phyloP scores from a whole-genome alignment of 2,888 invertebrate species.

The Nymphalis polychloros region DNA sequence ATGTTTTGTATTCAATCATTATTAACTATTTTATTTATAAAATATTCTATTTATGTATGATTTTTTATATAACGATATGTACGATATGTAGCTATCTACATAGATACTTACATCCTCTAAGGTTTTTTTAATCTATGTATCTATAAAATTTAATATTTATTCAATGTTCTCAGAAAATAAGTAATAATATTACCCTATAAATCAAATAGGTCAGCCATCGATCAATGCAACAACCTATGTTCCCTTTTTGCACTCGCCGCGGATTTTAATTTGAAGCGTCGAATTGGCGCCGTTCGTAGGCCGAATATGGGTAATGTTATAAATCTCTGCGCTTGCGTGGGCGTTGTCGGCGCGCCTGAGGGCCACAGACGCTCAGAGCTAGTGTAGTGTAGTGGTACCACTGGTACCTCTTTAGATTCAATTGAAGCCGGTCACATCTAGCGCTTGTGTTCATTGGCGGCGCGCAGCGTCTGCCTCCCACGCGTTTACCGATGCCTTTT shows the following conservation, averaged over 20 bases:
- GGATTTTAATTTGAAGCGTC: slow-evolving; percentile 77
- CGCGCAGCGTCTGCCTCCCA: slow-evolving; percentile 65
- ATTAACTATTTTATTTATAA: not conserved
- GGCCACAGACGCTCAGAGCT: slow-evolving; percentile 31
- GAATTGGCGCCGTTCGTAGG: slow-evolving; percentile 78
- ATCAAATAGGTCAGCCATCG: slow-evolving; percentile 70
- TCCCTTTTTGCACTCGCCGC: slow-evolving; percentile 72
- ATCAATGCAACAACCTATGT: slow-evolving; percentile 58
- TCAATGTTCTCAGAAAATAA: not conserved
- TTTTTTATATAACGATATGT: no score
- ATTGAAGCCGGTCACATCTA: slow-evolving; percentile 67
- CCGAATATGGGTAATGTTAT: slow-evolving; percentile 81
- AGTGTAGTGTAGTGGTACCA: slow-evolving; percentile 38
- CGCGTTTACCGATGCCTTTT: slow-evolving; percentile 59
- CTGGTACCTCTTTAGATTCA: slow-evolving; percentile 56
- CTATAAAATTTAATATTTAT: not conserved
- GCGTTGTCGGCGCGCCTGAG: slow-evolving; percentile 61
- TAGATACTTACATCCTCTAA: no score
- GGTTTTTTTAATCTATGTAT: not conserved
- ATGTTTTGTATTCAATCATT: not conserved
- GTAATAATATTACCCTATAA: slow-evolving; percentile 50
- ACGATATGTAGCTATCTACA: no score
- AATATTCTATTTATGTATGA: no score
- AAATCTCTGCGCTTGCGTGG: slow-evolving; percentile 70
- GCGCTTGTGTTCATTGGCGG: slow-evolving; percentile 53